These are phyloP conservation scores for Agelastica alni DNA, from an alignment of 2,888 invertebrate species.

Conservation along the genomic window DNA sequence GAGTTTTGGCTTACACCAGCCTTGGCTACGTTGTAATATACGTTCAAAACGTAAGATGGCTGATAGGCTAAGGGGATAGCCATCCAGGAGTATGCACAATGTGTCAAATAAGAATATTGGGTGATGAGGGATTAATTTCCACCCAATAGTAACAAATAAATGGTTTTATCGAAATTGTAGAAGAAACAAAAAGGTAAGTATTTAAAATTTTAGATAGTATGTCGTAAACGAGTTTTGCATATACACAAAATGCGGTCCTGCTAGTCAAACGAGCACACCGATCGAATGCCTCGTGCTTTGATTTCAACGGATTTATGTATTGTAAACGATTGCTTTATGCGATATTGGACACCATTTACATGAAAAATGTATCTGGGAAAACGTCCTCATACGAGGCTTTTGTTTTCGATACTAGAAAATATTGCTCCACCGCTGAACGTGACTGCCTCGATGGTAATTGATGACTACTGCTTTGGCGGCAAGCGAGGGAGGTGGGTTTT, in stretches of 20 bases:
- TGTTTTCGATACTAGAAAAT: conserved; percentile 59
- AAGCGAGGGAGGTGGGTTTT: conserved; percentile 29
- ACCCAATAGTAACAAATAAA: no score
- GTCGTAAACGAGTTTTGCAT: conserved; percentile 1
- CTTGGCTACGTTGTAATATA: no score
- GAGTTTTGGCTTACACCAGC: no score
- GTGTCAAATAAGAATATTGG: no score
- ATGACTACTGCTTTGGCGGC: conserved; percentile 49
- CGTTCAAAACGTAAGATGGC: no score
- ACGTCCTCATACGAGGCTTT: conserved; percentile 57
- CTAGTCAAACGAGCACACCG: conserved; percentile 52
- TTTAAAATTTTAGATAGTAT: no score
- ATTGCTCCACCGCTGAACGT: conserved; percentile 55
- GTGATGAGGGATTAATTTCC: no score
- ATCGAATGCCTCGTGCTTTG: conserved; percentile 54
- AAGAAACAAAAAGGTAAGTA: no score
- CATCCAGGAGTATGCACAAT: no score
- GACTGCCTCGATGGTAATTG: conserved; percentile 57
- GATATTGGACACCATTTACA: conserved; percentile 61
- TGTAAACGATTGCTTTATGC: conserved; percentile 61
- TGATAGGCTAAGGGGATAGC: no score
- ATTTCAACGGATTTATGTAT: conserved; percentile 60
- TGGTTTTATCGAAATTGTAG: no score
- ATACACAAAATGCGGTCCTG: conserved; percentile 30
- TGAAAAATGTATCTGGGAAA: conserved; percentile 59